Percentiles rank a stretch among this genome's conserved stretches.
Conservation (phyloP, 2,797 vertebrate genomes). For the Catostomus latipinnis region DNA sequence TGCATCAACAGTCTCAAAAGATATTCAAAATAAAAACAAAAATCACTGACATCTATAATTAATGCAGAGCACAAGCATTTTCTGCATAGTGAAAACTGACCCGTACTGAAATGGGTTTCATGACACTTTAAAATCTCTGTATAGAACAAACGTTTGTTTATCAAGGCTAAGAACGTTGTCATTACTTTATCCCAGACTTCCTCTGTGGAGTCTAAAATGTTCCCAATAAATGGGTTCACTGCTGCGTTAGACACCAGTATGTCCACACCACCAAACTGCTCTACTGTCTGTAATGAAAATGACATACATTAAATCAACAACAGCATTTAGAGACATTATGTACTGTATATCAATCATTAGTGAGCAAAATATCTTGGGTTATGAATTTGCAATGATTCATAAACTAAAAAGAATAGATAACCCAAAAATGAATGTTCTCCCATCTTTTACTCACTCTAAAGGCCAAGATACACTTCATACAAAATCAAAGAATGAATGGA, state of each 20-base stretch:
- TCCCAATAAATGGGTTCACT: conserved; percentile 86
- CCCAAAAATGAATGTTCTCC: no score
- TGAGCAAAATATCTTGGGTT: background rate
- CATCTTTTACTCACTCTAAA: no score
- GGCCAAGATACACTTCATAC: no score
- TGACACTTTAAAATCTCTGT: background rate
- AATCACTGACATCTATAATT: background rate
- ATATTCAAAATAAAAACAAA: no score
- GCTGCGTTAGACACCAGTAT: conserved; percentile 90
- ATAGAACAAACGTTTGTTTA: background rate
- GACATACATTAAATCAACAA: background rate
- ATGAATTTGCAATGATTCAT: background rate
- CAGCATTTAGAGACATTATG: background rate
- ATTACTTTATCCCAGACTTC: conserved; percentile 69
- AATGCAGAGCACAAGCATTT: no score
- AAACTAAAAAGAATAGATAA: no score
- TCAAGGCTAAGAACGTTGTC: background rate
- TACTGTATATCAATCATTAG: background rate
- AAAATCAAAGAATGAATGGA: no score
- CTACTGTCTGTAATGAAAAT: conserved; percentile 78
- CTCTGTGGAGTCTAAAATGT: conserved; percentile 82
- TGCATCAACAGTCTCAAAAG: no score
- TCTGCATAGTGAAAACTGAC: no score
- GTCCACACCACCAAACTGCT: conserved; percentile 84
- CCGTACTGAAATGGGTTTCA: no score